Evolutionary conservation across 1,140 invertebrate species (phyloP).

Genomic region (Medauroidea extradentata): DNA sequence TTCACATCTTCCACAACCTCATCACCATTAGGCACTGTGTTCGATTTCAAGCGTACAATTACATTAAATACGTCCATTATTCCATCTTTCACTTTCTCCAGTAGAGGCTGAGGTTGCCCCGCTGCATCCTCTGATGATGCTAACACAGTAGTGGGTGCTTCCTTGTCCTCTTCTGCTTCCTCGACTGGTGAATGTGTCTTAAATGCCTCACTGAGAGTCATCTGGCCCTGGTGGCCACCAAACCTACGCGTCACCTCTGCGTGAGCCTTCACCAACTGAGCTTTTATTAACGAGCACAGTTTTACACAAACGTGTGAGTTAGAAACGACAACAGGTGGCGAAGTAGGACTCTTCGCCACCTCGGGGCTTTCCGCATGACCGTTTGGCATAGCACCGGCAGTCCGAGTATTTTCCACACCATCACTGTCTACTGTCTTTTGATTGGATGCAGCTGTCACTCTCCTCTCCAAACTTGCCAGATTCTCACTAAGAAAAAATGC

Average conservation of each 20-base stretch:
- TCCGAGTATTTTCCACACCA: no score
- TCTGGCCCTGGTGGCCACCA: slow-evolving; percentile 41
- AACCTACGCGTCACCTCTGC: slow-evolving; percentile 54
- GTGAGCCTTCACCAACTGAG: slow-evolving; percentile 67
- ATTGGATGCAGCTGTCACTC: slow-evolving; percentile 20
- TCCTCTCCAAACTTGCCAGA: slow-evolving; percentile 33
- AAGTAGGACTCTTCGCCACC: no score
- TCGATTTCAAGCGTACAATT: background rate
- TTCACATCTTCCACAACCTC: slow-evolving; percentile 4
- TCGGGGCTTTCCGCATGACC: no score
- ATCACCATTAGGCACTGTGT: background rate
- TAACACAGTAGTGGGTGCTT: background rate
- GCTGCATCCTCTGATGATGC: background rate
- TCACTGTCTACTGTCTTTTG: no score
- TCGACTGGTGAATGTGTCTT: slow-evolving; percentile 32
- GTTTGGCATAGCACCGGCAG: background rate
- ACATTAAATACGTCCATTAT: background rate
- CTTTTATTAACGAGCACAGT: slow-evolving; percentile 67
- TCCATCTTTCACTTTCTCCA: slow-evolving; percentile 11
- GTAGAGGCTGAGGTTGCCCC: slow-evolving; percentile 5
- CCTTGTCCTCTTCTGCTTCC: slow-evolving; percentile 1
- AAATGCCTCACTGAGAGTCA: slow-evolving; percentile 45
- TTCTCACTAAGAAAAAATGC: slow-evolving; percentile 47
- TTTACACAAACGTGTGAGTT: slow-evolving; percentile 57
- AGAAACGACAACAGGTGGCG: background rate